A percentile compares a stretch with the other conserved stretches of the same genome.
Conservation (phyloP, 2,113 vertebrate genomes). For the Oncorhynchus nerka region DNA sequence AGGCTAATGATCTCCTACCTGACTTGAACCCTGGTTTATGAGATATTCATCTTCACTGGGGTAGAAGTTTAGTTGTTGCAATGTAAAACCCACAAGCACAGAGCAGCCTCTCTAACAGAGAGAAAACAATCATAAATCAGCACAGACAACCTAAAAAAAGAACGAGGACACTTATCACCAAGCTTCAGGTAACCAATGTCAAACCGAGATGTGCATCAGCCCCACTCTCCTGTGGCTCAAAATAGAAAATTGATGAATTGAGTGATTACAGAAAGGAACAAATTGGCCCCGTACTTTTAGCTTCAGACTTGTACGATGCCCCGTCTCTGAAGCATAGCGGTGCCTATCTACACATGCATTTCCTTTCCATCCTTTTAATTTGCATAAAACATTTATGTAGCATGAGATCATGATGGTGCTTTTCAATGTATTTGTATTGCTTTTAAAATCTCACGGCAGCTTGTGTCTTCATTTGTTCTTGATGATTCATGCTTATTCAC, state of each 20-base stretch:
- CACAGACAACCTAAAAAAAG: not conserved
- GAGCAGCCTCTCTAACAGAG: not conserved
- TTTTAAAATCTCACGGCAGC: not conserved
- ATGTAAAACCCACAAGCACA: not conserved
- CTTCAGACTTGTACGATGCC: conserved; percentile 5
- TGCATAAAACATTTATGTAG: not conserved
- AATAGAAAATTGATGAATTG: conserved; percentile 13
- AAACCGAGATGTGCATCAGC: not conserved
- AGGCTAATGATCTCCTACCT: not conserved
- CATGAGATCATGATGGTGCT: not conserved
- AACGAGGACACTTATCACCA: not conserved
- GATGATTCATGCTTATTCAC: not conserved
- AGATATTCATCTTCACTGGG: not conserved
- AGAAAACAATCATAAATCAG: not conserved
- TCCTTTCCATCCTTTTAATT: not conserved
- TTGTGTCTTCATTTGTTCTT: not conserved
- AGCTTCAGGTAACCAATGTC: not conserved
- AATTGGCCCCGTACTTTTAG: conserved; percentile 16
- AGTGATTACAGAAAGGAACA: conserved; percentile 24
- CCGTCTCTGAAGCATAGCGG: not conserved
- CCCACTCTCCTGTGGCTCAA: conserved; percentile 1
- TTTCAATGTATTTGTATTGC: not conserved
- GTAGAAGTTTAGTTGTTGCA: not conserved
- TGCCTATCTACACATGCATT: conserved; percentile 9
- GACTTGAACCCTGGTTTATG: not conserved